phyloP scores from a whole-genome alignment of 2,113 vertebrate species.

The Glaucomys volans region DNA sequence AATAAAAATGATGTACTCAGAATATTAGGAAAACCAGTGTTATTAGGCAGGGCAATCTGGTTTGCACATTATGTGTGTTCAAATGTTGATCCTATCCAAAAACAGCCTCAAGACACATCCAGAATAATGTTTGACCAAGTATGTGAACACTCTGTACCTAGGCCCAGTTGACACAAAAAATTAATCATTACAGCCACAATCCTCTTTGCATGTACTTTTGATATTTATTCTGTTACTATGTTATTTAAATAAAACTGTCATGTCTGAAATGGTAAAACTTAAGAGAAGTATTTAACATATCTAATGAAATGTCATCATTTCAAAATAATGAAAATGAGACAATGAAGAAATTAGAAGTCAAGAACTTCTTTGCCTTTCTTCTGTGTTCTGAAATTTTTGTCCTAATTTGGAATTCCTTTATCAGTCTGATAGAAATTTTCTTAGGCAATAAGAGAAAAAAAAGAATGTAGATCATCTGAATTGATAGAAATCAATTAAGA shows the following conservation, averaged over 20 bases:
- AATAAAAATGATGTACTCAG: neutral
- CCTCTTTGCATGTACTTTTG: neutral
- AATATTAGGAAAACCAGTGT: neutral
- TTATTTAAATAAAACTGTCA: neutral
- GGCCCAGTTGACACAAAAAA: neutral
- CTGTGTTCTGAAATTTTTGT: neutral
- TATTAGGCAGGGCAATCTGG: neutral
- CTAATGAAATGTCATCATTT: neutral
- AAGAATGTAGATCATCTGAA: neutral
- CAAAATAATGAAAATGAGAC: neutral
- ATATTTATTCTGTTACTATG: neutral
- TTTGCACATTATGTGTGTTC: neutral
- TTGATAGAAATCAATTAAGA: too few relatives aligned
- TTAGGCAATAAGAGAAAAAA: neutral
- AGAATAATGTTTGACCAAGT: neutral
- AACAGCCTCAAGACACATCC: neutral
- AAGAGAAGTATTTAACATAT: neutral
- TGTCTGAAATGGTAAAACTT: neutral
- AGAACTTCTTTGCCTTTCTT: neutral
- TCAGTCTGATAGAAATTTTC: neutral
- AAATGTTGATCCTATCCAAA: neutral
- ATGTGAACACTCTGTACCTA: neutral
- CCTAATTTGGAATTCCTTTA: neutral
- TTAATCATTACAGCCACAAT: neutral
- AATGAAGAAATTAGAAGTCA: neutral